Conservation (phyloP, 2,888 invertebrate species). For the Deilephila elpenor region DNA sequence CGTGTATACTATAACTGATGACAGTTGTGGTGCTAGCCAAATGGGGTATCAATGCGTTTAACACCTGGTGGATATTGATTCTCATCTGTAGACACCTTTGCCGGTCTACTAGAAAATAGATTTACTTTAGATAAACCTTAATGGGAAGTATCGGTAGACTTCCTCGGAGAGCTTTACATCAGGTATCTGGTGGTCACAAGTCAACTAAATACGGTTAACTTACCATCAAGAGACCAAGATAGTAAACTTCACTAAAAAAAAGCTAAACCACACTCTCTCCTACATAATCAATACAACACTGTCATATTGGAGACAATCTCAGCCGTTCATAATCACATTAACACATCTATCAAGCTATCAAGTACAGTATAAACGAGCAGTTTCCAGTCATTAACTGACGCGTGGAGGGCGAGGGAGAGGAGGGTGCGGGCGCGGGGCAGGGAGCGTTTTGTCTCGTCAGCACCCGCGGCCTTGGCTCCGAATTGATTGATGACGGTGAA, state of each 20-base stretch:
- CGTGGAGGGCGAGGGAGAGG: constrained; percentile 29
- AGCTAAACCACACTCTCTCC: not conserved
- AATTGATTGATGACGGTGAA: constrained; percentile 54
- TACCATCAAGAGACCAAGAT: too few relatives aligned
- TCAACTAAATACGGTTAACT: too few relatives aligned
- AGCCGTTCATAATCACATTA: constrained; percentile 13
- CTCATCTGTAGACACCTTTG: too few relatives aligned
- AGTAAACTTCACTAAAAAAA: not conserved
- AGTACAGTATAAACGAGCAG: constrained; percentile 20
- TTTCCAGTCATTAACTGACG: constrained; percentile 50
- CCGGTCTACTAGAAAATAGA: too few relatives aligned
- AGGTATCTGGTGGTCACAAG: too few relatives aligned
- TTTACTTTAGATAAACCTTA: too few relatives aligned
- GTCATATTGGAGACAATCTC: not conserved
- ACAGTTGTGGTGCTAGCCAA: too few relatives aligned
- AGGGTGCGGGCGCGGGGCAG: constrained; percentile 24
- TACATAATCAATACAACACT: not conserved
- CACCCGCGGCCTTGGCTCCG: constrained; percentile 46
- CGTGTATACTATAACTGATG: too few relatives aligned
- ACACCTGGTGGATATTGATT: too few relatives aligned
- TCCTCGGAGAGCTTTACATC: too few relatives aligned
- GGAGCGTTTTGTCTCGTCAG: constrained; percentile 56
- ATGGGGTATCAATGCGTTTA: too few relatives aligned
- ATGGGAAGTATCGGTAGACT: too few relatives aligned
- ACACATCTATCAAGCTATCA: constrained; percentile 22